A percentile compares a stretch with the other conserved stretches of the same genome.
These are phyloP conservation scores for Porites cylindrica DNA, from an alignment of 92 coral and sea anemone species.

Conservation along the genomic window DNA sequence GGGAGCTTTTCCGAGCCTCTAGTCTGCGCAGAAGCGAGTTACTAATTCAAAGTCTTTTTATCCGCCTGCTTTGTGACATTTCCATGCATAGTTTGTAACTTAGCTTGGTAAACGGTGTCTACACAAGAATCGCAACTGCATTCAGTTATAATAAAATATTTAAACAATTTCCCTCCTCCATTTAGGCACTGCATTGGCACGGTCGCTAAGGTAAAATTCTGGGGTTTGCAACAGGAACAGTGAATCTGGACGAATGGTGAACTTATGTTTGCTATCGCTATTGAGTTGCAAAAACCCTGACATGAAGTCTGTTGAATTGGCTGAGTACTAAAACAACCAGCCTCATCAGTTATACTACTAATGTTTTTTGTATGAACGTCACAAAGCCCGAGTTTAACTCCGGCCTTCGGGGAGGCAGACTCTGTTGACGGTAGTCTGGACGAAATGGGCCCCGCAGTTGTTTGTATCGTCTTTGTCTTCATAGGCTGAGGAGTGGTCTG, in stretches of 20 bases:
- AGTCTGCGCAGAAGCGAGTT: neutral
- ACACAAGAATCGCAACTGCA: conserved; percentile 80
- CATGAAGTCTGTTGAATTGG: conserved; percentile 73
- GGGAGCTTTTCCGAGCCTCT: neutral
- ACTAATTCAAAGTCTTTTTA: neutral
- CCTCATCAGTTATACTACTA: conserved; percentile 44
- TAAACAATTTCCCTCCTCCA: conserved; percentile 63
- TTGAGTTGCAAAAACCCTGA: conserved; percentile 71
- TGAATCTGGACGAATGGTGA: conserved; percentile 46
- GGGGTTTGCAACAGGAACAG: conserved; percentile 87
- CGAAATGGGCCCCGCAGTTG: neutral
- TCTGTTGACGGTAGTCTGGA: neutral
- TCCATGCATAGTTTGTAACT: conserved; percentile 15
- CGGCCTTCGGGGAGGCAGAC: neutral
- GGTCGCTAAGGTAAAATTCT: conserved; percentile 43
- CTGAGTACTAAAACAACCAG: conserved; percentile 48
- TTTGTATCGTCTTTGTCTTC: neutral
- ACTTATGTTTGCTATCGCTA: conserved; percentile 55
- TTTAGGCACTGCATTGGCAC: conserved; percentile 70
- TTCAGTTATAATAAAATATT: conserved; percentile 66
- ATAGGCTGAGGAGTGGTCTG: neutral
- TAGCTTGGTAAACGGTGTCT: conserved; percentile 34
- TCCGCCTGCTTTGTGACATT: neutral
- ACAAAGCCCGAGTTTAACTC: conserved; percentile 21
- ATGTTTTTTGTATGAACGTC: conserved; percentile 22